A percentile compares a stretch with the other conserved stretches of the same genome.
Evolutionary conservation across 2,888 invertebrate species (phyloP).

Genomic region (Onthophagus sagittarius): DNA sequence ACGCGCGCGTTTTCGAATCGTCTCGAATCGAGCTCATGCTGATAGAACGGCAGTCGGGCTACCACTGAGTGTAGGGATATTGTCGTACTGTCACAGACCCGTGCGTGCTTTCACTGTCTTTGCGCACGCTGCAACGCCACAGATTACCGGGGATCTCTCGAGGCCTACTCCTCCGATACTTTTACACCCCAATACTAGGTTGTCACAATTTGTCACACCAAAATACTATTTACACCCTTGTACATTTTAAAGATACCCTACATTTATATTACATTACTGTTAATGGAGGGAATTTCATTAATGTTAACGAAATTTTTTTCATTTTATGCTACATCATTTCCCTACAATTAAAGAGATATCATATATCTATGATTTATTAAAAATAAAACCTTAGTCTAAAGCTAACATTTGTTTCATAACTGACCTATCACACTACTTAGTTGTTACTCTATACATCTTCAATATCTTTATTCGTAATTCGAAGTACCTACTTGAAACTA

Average conservation of each 20-base stretch:
- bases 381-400: too few relatives aligned
- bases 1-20: not conserved
- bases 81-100: slow-evolving; percentile 32
- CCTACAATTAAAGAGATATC: too few relatives aligned
- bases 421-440: too few relatives aligned
- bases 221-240: not conserved
- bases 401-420: too few relatives aligned
- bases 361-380: too few relatives aligned
- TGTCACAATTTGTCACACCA: not conserved
- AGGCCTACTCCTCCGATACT: not conserved
- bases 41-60: slow-evolving; percentile 31
- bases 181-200: not conserved
- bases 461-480: too few relatives aligned
- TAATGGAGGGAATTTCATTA: too few relatives aligned
- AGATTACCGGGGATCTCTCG: not conserved
- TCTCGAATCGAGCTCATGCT: slow-evolving; percentile 28
- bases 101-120: slow-evolving; percentile 35
- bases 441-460: too few relatives aligned
- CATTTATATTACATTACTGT: too few relatives aligned
- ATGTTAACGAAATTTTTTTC: too few relatives aligned
- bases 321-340: too few relatives aligned
- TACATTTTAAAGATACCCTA: not conserved
- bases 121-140: slow-evolving; percentile 26
- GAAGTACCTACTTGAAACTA: too few relatives aligned
- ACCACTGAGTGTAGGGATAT: slow-evolving; percentile 31